phyloP scores from a whole-genome alignment of 1,140 invertebrate genomes.

The Ceratina australensis region DNA sequence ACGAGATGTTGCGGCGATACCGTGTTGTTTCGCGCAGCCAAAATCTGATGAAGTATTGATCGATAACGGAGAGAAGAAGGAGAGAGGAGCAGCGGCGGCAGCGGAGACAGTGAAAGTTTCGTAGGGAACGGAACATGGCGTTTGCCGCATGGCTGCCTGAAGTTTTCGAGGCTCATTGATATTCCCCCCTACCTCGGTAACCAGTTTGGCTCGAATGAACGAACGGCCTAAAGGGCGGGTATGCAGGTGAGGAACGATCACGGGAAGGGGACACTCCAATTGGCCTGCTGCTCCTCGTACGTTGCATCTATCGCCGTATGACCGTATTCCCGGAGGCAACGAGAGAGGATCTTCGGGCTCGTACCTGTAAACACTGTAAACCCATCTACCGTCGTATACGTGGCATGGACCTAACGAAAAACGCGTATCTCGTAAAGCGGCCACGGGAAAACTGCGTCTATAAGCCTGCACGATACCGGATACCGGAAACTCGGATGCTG shows the following conservation, averaged over 20 bases:
- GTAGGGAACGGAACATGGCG: no score
- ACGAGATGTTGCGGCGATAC: background rate
- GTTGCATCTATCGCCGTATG: constrained; percentile 47
- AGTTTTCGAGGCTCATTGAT: constrained; percentile 5
- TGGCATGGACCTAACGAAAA: constrained; percentile 3
- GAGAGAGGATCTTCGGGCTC: constrained; percentile 53
- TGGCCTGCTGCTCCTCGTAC: constrained; percentile 43
- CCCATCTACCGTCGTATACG: constrained; percentile 50
- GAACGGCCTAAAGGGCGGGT: constrained; percentile 58
- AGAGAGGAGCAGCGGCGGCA: no score
- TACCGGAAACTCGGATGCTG: background rate
- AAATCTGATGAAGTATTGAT: background rate
- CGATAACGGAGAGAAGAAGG: background rate
- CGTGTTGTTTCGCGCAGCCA: no score
- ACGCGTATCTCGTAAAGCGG: constrained; percentile 33
- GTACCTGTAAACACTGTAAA: constrained; percentile 69
- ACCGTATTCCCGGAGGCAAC: constrained; percentile 41
- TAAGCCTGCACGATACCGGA: background rate
- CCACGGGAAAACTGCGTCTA: background rate
- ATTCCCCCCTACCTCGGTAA: background rate
- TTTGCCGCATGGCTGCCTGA: no score
- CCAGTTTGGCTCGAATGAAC: constrained; percentile 31
- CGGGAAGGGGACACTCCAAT: constrained; percentile 51
- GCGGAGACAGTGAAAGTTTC: no score
- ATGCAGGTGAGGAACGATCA: constrained; percentile 59